Conservation (phyloP, 2,113 vertebrate genomes). For the Apodemus sylvaticus region DNA sequence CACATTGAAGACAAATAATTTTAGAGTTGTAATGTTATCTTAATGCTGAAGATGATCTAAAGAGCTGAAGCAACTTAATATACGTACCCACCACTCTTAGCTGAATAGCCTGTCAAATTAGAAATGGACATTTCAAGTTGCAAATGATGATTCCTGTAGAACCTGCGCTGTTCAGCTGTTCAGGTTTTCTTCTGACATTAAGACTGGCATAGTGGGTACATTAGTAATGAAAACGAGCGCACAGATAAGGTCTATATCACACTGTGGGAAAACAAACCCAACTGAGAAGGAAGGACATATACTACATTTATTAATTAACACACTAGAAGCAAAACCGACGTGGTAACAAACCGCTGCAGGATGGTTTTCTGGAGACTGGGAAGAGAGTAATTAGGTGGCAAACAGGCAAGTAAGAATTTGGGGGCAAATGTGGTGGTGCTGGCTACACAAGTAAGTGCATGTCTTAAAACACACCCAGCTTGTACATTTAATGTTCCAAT, state of each 20-base stretch:
- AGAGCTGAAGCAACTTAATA: not conserved
- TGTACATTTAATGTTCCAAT: constrained; percentile 17
- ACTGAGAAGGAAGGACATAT: not conserved
- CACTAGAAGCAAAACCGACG: not conserved
- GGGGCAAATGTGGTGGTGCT: not conserved
- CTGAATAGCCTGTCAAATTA: not conserved
- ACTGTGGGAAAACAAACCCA: not conserved
- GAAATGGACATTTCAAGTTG: not conserved
- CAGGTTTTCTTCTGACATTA: not conserved
- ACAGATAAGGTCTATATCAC: not conserved
- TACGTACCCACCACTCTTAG: not conserved
- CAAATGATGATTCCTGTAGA: not conserved
- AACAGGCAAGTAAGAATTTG: not conserved
- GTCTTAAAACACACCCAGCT: not conserved
- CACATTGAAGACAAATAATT: not conserved
- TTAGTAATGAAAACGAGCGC: not conserved
- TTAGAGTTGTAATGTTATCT: constrained; percentile 4
- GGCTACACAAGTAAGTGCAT: not conserved
- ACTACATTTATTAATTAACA: not conserved
- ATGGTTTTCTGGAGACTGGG: not conserved
- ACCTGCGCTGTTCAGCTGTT: not conserved
- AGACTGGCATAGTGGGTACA: not conserved
- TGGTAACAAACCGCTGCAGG: not conserved
- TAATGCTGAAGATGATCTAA: not conserved
- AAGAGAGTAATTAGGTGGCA: not conserved